Percentiles rank a stretch among this genome's conserved stretches.
phyloP scores from a whole-genome alignment of 35 echinoderm and acorn worm species.

The Apostichopus japonicus region DNA sequence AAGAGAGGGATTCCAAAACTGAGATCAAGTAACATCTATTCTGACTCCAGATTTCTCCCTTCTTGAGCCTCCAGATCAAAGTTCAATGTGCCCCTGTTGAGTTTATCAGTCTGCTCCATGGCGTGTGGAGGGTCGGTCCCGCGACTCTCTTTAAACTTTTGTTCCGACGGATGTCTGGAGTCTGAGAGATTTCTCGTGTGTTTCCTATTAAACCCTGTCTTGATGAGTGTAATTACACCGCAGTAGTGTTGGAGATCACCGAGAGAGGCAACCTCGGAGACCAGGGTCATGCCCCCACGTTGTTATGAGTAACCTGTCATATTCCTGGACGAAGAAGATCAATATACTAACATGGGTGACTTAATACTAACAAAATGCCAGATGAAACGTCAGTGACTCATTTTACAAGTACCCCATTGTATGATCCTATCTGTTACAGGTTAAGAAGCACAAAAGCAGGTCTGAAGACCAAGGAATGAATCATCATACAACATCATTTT shows the following conservation, averaged over 20 bases:
- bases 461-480: too few species aligned
- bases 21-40: slow-evolving; percentile 83
- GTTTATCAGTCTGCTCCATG: neutral
- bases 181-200: neutral
- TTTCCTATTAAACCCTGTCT: slow-evolving; percentile 51
- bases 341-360: neutral
- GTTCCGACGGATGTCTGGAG: neutral
- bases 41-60: slow-evolving; percentile 28
- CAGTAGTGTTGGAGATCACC: slow-evolving; percentile 88
- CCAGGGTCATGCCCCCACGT: slow-evolving; percentile 99
- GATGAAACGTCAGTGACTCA: too few species aligned
- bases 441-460: too few species aligned
- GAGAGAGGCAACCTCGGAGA: slow-evolving; percentile 53
- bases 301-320: slow-evolving; percentile 90
- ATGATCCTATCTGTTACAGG: too few species aligned
- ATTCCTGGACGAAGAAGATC: slow-evolving; percentile 65
- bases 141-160: neutral
- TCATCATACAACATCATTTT: too few species aligned
- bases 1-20: slow-evolving; percentile 96
- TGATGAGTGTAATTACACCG: slow-evolving; percentile 95
- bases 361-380: too few species aligned
- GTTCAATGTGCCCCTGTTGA: neutral
- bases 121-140: neutral
- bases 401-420: too few species aligned
- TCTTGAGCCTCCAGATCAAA: neutral